Base-by-base conservation (phyloP, 2,113 vertebrate species). In the Gymnobelideus leadbeateri region DNA sequence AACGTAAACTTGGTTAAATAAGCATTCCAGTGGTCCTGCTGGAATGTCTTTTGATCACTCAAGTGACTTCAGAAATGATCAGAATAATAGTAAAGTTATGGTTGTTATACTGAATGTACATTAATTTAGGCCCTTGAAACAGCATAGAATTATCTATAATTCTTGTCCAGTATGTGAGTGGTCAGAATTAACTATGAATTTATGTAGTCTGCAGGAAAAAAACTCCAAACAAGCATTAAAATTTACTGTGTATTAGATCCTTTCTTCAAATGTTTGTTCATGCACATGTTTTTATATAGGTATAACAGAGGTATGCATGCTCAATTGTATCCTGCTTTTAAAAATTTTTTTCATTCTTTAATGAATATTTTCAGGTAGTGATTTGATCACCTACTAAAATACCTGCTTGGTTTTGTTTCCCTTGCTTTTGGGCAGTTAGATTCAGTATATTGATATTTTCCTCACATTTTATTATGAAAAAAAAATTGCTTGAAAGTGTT, bases 381-480 rank as follows among this genome's bases (percentile, higher is more conserved):
- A 43, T 84, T 84, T 84, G n/a, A 21, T 4, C n/a, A 23, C 3
- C 14, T 84, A 43, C 43, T 84, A 84, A 84, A 84, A 84, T 43
- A 84, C 7, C n/a, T 84, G 49, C 47, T 91, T 68, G 21, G 91
- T 61, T 95, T 94, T 24, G 51, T 94, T 94, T 95, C 95, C 37
- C 16, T 95, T 46, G 47, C 23, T 2, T 90, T 84, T 21, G 68
- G n/a, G n/a, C 68, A 84, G 43, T 84, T 84, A 43, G 19, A 84
- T 84, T 84, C n/a, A 84, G n/a, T 43, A 84, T 3, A 84, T 2
- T 77, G 37, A 77, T 37, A 6, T 84, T 43, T 96, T 94, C 37
- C 28, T 94, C 68, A 25, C 43, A 77, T 90, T 92, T 89, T 49
- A 92, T 53, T 95, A 91, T 92, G 95, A 92, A 94, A 90, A 3